Evolutionary conservation across 2,888 invertebrate species (phyloP).

Genomic region (Amiota mariae): DNA sequence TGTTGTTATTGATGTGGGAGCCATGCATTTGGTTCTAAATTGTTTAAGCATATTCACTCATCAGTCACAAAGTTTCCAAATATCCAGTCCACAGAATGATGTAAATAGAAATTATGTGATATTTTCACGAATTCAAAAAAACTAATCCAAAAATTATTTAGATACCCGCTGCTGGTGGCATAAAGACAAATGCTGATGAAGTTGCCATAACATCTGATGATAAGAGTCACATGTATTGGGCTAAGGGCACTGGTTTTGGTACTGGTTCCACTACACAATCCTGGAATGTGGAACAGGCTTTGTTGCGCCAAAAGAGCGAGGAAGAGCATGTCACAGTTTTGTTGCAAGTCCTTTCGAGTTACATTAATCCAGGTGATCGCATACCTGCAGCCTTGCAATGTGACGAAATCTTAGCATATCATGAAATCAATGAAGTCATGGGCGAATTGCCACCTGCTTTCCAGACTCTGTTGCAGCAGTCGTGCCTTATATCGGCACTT

Average conservation of each 20-base stretch:
- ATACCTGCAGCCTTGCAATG: conserved; percentile 72
- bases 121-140: not conserved
- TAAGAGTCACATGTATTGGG: conserved; percentile 90
- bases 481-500: conserved; percentile 89
- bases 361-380: conserved; percentile 84
- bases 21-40: conserved; percentile 87
- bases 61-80: conserved; percentile 77
- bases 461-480: conserved; percentile 84
- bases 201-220: conserved; percentile 77
- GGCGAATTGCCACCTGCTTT: conserved; percentile 81
- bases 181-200: conserved; percentile 69
- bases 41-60: conserved; percentile 93
- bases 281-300: conserved; percentile 97
- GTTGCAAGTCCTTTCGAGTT: conserved; percentile 87
- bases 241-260: conserved; percentile 97
- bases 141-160: not conserved
- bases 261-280: conserved; percentile 96
- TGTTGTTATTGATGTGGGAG: conserved; percentile 88
- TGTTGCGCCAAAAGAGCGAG: conserved; percentile 89
- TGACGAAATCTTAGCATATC: conserved; percentile 69
- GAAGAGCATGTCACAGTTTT: conserved; percentile 95
- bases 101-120: conserved; percentile 39
- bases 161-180: conserved; percentile 39
- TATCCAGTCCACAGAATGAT: conserved; percentile 67
- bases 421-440: conserved; percentile 72